Evolutionary conservation across 2,888 invertebrate species (phyloP).

Genomic region (Drosophila crucigera): DNA sequence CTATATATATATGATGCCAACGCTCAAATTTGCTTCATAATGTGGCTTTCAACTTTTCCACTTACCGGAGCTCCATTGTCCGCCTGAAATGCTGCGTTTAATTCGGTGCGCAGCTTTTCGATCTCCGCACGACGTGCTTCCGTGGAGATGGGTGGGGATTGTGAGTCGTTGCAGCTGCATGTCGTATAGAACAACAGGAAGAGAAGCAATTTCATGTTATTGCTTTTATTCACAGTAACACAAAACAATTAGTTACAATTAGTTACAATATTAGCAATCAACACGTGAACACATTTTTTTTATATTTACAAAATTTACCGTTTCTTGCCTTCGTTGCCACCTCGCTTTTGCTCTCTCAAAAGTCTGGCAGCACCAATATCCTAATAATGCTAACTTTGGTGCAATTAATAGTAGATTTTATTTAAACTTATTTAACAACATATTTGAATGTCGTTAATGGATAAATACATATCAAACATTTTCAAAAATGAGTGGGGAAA

Average conservation of each 20-base stretch:
- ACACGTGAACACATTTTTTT: constrained; percentile 50
- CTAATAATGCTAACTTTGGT: neutral
- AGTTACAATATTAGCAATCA: constrained; percentile 23
- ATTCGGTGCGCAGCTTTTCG: constrained; percentile 74
- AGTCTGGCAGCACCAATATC: constrained; percentile 26
- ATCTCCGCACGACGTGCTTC: constrained; percentile 66
- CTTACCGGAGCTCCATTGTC: constrained; percentile 49
- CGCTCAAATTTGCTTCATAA: neutral
- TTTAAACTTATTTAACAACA: neutral
- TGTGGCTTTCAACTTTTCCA: neutral
- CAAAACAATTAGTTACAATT: constrained; percentile 2
- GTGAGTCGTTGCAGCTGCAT: constrained; percentile 14
- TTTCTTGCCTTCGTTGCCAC: constrained; percentile 45
- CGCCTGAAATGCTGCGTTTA: constrained; percentile 70
- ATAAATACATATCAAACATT: neutral
- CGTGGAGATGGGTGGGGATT: neutral
- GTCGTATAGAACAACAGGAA: constrained; percentile 27
- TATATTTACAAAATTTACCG: constrained; percentile 53
- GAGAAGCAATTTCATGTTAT: constrained; percentile 36
- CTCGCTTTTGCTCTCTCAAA: neutral
- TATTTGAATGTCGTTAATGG: neutral
- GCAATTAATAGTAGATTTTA: neutral
- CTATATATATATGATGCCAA: constrained; percentile 12
- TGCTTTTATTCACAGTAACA: neutral
- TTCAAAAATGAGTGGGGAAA: neutral